Evolutionary conservation across 2,113 vertebrate genomes (phyloP), one percentile per base, ranked within the genome.

Genomic region (Triplophysa siluroides): DNA sequence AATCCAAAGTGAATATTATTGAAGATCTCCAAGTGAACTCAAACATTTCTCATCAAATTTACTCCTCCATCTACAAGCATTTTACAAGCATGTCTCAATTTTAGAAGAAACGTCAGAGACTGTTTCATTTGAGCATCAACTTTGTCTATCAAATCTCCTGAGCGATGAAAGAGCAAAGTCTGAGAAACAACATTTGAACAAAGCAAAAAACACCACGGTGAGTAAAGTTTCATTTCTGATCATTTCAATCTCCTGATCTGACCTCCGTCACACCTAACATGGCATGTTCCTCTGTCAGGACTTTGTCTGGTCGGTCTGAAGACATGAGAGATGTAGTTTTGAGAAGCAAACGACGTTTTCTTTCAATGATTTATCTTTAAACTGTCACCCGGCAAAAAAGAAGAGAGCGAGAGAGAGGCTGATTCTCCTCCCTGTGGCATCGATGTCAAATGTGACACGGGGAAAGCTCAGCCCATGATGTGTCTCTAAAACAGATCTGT

Each of bases 401-500:
- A 45, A 7, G 24, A 14, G 54, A 70, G 52, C 24, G 62, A 67
- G 72, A 29, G 69, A 19, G n/a, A 23, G 60, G 80, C 60, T 29
- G 64, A 66, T 45, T 74, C 83, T 76, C 73, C 78, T 80, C 84
- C 81, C 83, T 70, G 73, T 85, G 81, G 83, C 82, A 84, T 83
- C 65, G 54, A 81, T 85, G 80, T 84, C 87, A 85, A 86, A 83
- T 83, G 84, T 83, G 83, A 87, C 84, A 85, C 78, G 12, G 66
- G 78, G 78, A 80, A 75, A 70, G 65, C 80, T 80, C 73, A 77
- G 71, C 70, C 76, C 76, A 72, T 79, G 78, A 69, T 79, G 80
- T 81, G 85, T 78, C 80, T 84, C 79, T 86, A 84, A 84, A 86
- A 88, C 85, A 78, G 80, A 87, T 83, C 81, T 85, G 80, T 87